Conservation (phyloP, 2,888 invertebrate species). For the Altica lythri region DNA sequence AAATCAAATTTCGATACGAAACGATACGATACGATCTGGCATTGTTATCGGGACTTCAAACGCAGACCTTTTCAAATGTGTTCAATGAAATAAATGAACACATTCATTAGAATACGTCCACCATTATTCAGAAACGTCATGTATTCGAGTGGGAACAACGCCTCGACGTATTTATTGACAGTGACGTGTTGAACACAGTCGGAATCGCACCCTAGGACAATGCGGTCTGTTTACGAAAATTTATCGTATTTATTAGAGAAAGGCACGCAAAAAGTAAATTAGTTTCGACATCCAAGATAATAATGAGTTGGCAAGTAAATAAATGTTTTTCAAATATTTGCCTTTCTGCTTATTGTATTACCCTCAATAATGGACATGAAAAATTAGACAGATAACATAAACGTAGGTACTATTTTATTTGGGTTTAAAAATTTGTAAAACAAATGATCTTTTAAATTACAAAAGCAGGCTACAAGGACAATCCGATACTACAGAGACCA, state of each 20-base stretch:
- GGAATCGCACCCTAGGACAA: conserved; percentile 22
- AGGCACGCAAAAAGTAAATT: conserved; percentile 19
- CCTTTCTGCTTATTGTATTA: neutral
- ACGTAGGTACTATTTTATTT: too few species aligned
- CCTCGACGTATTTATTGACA: conserved; percentile 30
- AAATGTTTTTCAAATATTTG: conserved; percentile 7
- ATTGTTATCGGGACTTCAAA: conserved; percentile 21
- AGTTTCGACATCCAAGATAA: conserved; percentile 14
- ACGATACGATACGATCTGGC: conserved; percentile 21
- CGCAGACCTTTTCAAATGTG: conserved; percentile 24
- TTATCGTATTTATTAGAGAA: conserved; percentile 16
- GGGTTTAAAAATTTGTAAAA: too few species aligned
- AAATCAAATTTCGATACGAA: conserved; percentile 23
- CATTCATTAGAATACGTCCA: conserved; percentile 23
- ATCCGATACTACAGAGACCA: too few species aligned
- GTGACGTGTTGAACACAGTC: conserved; percentile 25
- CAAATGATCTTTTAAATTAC: too few species aligned
- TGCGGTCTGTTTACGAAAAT: conserved; percentile 21
- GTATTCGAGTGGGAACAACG: conserved; percentile 29
- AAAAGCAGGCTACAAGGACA: too few species aligned
- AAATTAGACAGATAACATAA: too few species aligned
- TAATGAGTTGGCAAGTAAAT: neutral
- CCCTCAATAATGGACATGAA: too few species aligned
- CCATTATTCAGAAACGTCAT: conserved; percentile 24
- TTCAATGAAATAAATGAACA: conserved; percentile 27